These are phyloP conservation scores for Nothobranchius furzeri DNA, from an alignment of 2,113 vertebrate genomes.

Conservation along the genomic window DNA sequence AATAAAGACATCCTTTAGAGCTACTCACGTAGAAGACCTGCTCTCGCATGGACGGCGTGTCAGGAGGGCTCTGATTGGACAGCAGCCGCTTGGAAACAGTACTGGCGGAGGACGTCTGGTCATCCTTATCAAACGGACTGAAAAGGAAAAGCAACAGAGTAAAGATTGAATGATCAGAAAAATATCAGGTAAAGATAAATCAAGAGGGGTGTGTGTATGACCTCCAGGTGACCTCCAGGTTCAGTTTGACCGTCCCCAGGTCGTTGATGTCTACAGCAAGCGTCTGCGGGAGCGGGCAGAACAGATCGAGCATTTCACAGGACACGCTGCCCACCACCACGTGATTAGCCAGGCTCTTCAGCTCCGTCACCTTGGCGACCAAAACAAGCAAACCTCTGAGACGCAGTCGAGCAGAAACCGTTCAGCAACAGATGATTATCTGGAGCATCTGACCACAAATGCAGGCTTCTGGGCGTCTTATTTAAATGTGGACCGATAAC, in stretches of 20 bases:
- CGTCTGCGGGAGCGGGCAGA: constrained; percentile 93
- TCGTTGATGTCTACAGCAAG: constrained; percentile 98
- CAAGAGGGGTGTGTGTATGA: constrained; percentile 59
- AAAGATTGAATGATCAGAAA: background rate
- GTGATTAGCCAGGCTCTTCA: constrained; percentile 96
- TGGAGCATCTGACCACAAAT: background rate
- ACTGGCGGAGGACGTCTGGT: constrained; percentile 89
- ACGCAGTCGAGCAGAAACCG: constrained; percentile 2
- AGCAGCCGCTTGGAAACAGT: constrained; percentile 92
- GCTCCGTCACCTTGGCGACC: constrained; percentile 88
- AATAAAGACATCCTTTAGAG: background rate
- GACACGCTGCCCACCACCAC: constrained; percentile 97
- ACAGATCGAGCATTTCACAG: constrained; percentile 96
- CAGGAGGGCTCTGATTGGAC: constrained; percentile 97
- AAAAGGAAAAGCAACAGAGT: constrained; percentile 2
- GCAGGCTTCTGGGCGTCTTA: background rate
- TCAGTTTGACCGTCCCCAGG: constrained; percentile 96
- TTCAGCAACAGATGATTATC: background rate
- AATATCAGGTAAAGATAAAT: background rate
- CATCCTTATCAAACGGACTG: constrained; percentile 97
- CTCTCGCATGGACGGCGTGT: constrained; percentile 95
- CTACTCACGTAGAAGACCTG: constrained; percentile 98
- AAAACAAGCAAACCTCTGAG: constrained; percentile 27
- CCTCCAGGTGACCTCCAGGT: constrained; percentile 98
- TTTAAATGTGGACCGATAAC: too few relatives aligned